A percentile compares a stretch with the other conserved stretches of the same genome.
Conservation (phyloP, 2,797 vertebrate species). For the Picus viridis region DNA sequence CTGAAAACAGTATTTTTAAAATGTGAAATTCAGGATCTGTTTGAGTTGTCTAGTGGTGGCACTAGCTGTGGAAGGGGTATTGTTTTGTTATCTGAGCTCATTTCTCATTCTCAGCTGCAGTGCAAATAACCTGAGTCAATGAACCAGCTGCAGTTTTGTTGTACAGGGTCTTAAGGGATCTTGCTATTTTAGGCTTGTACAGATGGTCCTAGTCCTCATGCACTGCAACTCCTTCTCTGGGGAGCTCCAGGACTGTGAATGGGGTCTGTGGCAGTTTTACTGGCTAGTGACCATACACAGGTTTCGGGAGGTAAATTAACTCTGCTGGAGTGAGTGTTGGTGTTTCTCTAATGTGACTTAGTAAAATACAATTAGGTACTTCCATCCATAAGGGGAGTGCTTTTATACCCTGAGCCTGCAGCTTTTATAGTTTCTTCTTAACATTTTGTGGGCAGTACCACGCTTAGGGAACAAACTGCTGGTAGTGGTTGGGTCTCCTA, state of each 20-base stretch:
- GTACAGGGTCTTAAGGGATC: neutral
- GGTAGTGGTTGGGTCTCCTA: neutral
- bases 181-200: slow-evolving; percentile 7
- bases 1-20: neutral
- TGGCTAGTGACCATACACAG: neutral
- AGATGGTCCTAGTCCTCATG: neutral
- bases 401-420: neutral
- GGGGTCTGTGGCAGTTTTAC: neutral
- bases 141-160: slow-evolving; percentile 29
- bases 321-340: neutral
- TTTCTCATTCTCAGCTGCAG: neutral
- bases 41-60: neutral
- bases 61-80: neutral
- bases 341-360: accelerated
- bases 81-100: slow-evolving; percentile 18
- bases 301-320: neutral
- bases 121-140: neutral
- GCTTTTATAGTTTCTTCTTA: neutral
- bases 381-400: accelerated
- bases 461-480: neutral
- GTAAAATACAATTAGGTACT: accelerated
- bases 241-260: accelerated
- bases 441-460: accelerated
- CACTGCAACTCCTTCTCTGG: neutral
- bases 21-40: neutral